Evolutionary conservation across 2,797 vertebrate species (phyloP).

Genomic region (Mycteria americana): DNA sequence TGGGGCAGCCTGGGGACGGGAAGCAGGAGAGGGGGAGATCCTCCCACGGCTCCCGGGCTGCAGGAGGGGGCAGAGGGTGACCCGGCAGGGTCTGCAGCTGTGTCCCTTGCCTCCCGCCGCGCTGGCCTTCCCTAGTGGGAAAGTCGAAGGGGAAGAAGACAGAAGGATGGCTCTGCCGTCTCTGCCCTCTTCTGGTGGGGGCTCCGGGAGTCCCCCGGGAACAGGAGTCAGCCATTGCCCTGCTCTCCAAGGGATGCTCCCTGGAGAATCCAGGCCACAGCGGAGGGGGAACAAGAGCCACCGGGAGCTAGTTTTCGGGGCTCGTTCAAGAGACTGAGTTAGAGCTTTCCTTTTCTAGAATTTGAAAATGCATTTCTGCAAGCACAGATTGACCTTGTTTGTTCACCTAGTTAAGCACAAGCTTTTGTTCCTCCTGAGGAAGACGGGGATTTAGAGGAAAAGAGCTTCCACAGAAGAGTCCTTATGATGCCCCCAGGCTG

Average conservation of each 20-base stretch:
- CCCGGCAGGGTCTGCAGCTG: neutral
- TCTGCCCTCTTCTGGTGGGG: neutral
- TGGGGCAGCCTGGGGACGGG: neutral
- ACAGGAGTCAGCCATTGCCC: accelerated
- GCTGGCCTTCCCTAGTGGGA: accelerated
- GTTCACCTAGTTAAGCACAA: neutral
- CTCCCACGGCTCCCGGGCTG: accelerated
- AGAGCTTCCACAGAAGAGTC: neutral
- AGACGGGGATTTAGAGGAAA: neutral
- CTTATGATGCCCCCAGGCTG: neutral
- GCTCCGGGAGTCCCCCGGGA: accelerated
- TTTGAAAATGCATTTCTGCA: neutral
- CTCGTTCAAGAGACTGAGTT: neutral
- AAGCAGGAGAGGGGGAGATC: neutral
- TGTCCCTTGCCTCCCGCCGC: accelerated
- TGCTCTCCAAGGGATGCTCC: neutral
- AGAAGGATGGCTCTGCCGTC: neutral
- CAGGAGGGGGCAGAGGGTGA: neutral
- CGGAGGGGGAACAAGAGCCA: neutral
- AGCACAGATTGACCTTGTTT: neutral
- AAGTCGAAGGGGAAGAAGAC: neutral
- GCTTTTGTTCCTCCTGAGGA: neutral
- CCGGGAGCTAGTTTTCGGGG: neutral
- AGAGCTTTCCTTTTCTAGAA: neutral
- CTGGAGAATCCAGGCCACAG: neutral